Evolutionary conservation across 2,797 vertebrate species (phyloP), one percentile per base, ranked within the genome.

Genomic region (Liasis olivaceus): DNA sequence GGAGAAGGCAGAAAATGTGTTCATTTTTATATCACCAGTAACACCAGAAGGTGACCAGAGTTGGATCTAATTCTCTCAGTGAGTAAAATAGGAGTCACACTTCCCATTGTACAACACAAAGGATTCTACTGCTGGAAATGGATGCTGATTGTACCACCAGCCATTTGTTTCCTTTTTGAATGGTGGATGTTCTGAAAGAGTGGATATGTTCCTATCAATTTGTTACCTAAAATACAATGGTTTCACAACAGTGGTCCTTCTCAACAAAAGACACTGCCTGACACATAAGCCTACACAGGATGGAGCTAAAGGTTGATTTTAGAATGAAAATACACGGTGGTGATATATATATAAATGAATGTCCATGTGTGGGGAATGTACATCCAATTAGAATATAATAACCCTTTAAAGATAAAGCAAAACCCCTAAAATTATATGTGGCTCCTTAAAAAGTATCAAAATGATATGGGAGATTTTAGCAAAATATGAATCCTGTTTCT

Each of bases 371-470:
- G 59, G 96, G 96, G 95, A 97, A 96, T 96, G 94, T 95, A 96
- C 95, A 97, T 72, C 97, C 89, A 97, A 89, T 96, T 90, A 95
- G 89, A 96, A 97, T 97, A 98, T 97, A 98, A 98, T 98, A 98
- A 98, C 98, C 98, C 98, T 98, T 98, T 97, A 91, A 91, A 98
- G 98, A 97, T 90, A 91, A 93, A 93, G 77, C 42, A 85, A 42
- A 2, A 94, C 28, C 95, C 92, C 6, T 87, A 93, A 51, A 66
- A 91, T 87, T 63, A 47, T 84, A 63, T 85, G 92, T 89, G 93
- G 93, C 42, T 92, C 93, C 64, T 89, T 91, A 96, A 95, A 86
- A 89, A 93, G 22, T 91, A 92, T 1, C 51, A 91, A 93, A 91
- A 42, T 9, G 22, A 88, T 85, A 7, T 94, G 91, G 42, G 84